A percentile compares a stretch with the other conserved stretches of the same genome.
These are phyloP conservation scores for Hucho hucho DNA, from an alignment of 2,113 vertebrate species.

Conservation along the genomic window DNA sequence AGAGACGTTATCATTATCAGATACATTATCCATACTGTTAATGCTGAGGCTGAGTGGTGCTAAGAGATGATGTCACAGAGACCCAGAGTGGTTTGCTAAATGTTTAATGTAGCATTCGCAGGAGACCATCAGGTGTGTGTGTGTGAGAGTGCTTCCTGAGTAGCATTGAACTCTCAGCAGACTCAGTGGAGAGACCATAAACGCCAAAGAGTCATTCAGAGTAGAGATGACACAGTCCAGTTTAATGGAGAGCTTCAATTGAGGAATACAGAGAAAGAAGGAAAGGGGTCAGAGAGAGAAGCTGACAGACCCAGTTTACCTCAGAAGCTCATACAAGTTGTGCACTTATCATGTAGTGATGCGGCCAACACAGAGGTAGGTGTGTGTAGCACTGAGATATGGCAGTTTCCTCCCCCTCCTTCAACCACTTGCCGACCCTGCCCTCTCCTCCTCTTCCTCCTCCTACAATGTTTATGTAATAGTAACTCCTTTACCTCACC, in stretches of 20 bases:
- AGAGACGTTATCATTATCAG: not conserved
- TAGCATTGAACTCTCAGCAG: slow-evolving; percentile 45
- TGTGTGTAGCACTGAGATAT: slow-evolving; percentile 16
- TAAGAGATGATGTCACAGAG: slow-evolving; percentile 68
- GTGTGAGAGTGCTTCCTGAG: slow-evolving; percentile 13
- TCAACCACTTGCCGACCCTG: slow-evolving; percentile 64
- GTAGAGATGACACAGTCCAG: not conserved
- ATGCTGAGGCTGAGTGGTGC: slow-evolving; percentile 46
- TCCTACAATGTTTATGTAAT: slow-evolving; percentile 72
- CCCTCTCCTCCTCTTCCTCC: slow-evolving; percentile 64
- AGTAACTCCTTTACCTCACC: slow-evolving; percentile 67
- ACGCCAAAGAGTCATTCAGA: slow-evolving; percentile 15
- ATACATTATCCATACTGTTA: slow-evolving; percentile 38
- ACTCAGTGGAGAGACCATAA: slow-evolving; percentile 37
- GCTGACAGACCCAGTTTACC: slow-evolving; percentile 1
- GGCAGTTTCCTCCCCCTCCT: slow-evolving; percentile 58
- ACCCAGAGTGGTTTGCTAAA: slow-evolving; percentile 69
- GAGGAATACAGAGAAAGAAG: slow-evolving; percentile 21
- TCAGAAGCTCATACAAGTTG: not conserved
- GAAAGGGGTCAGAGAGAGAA: slow-evolving; percentile 48
- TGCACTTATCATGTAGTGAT: not conserved
- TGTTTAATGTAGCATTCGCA: slow-evolving; percentile 73
- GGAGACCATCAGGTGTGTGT: slow-evolving; percentile 62
- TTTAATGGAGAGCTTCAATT: not conserved
- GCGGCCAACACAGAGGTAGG: slow-evolving; percentile 14